Evolutionary conservation across 2,797 vertebrate genomes (phyloP), one percentile per base, ranked within the genome.

Genomic region (Sebastes vulpes): DNA sequence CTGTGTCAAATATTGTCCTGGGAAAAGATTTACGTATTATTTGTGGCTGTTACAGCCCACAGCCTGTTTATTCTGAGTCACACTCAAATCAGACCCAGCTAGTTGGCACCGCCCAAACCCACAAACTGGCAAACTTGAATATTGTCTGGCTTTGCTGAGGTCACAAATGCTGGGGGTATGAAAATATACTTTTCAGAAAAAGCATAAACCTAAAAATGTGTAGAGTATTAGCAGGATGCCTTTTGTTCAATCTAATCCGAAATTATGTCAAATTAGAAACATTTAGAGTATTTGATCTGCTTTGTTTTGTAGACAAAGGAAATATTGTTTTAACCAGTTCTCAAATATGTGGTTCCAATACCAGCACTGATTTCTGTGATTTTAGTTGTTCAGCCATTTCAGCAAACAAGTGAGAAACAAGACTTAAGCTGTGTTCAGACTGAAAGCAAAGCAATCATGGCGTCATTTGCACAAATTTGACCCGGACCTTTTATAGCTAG

Each of bases 1-100:
- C 65, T 48, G 81, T 81, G 82, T 87, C 79, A 82, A 86, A 84
- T 87, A 54, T 69, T 84, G 72, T 85, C 88, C 76, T 66, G 75
- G 31, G 80, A 89, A 79, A 77, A 48, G 42, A 83, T 79, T 59
- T 77, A 48, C 63, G 57, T 82, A 73, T 91, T 86, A 86, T 86
- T 90, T 81, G 16, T 71, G 87, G 78, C 75, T 58, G 21, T 71
- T 74, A n/a, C 7, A 74, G 76, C 32, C 63, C 82, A 54, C 79
- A 18, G 63, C 10, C 26, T 72, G 53, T 91, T 94, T 86, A 84
- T 82, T 85, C 58, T 88, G 85, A 88, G 77, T 90, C 81, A 85
- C 65, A 48, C 26, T 87, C 29, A 81, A 71, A 85, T 91, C 82
- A 81, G 90, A 81, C 86, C 52, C 50, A 80, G 70, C 53, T 57